Conservation (phyloP, 2,888 invertebrate species). For the Axea sp. region DNA sequence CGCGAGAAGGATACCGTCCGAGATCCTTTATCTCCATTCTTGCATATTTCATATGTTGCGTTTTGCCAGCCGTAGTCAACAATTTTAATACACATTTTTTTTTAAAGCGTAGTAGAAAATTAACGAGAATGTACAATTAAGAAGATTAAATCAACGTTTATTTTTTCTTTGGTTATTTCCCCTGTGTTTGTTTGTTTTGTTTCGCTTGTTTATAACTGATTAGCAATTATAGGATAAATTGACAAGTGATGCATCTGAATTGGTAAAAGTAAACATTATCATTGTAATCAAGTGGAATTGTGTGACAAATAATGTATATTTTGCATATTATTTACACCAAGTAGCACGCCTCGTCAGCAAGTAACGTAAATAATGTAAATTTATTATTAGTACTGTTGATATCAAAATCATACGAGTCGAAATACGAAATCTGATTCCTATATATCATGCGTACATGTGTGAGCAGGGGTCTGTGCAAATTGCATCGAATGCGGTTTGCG, state of each 20-base stretch:
- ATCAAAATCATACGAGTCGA: slow-evolving; percentile 58
- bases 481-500: slow-evolving; percentile 66
- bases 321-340: slow-evolving; percentile 7
- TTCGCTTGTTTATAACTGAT: too few relatives aligned
- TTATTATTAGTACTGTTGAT: slow-evolving; percentile 44
- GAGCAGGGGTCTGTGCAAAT: slow-evolving; percentile 59
- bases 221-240: too few relatives aligned
- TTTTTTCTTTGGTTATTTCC: too few relatives aligned
- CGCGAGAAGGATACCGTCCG: slow-evolving; percentile 5
- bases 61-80: background rate
- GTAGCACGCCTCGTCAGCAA: slow-evolving; percentile 6
- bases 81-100: too few relatives aligned
- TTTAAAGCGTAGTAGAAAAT: too few relatives aligned
- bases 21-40: slow-evolving; percentile 13
- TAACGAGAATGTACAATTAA: too few relatives aligned
- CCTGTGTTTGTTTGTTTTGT: too few relatives aligned
- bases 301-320: slow-evolving; percentile 13
- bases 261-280: slow-evolving; percentile 4
- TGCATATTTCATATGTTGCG: slow-evolving; percentile 13
- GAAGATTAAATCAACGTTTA: too few relatives aligned
- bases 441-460: slow-evolving; percentile 64
- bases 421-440: slow-evolving; percentile 65
- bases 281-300: slow-evolving; percentile 17
- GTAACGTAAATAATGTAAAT: slow-evolving; percentile 43
- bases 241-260: slow-evolving; percentile 3